phyloP scores from a whole-genome alignment of 1,140 invertebrate genomes.

The Drosophila serrata region DNA sequence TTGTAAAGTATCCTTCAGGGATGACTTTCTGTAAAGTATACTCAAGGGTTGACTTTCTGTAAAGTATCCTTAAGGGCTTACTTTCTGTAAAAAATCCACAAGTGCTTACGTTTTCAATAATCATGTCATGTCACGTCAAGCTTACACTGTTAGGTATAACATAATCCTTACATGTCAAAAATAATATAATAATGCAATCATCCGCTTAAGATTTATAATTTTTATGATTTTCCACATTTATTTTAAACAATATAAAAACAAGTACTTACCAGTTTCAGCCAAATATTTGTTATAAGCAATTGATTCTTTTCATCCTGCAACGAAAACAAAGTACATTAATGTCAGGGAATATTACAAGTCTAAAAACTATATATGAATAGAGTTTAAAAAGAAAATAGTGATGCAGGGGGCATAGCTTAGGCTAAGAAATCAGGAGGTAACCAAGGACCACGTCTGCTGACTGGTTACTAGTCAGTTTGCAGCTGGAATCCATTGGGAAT shows the following conservation, averaged over 20 bases:
- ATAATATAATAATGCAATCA: neutral
- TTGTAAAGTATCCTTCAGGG: neutral
- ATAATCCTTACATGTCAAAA: neutral
- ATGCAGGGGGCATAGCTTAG: no score
- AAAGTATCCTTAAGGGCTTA: neutral
- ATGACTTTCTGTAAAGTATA: conserved; percentile 4
- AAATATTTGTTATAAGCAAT: conserved; percentile 95
- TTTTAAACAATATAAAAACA: neutral
- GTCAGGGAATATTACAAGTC: neutral
- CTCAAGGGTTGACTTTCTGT: neutral
- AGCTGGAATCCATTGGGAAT: neutral
- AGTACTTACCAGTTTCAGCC: conserved; percentile 88
- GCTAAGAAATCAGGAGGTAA: neutral
- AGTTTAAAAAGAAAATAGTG: neutral
- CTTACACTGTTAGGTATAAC: neutral
- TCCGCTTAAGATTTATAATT: neutral
- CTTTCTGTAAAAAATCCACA: neutral
- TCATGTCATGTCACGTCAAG: neutral
- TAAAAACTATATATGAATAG: neutral
- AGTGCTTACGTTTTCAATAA: conserved; percentile 5
- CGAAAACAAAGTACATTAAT: conserved; percentile 18
- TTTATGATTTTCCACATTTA: neutral
- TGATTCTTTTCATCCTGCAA: conserved; percentile 92
- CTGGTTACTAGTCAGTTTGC: neutral
- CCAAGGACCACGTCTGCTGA: neutral